Evolutionary conservation across 2,797 vertebrate genomes (phyloP).

Genomic region (Lates japonicus): DNA sequence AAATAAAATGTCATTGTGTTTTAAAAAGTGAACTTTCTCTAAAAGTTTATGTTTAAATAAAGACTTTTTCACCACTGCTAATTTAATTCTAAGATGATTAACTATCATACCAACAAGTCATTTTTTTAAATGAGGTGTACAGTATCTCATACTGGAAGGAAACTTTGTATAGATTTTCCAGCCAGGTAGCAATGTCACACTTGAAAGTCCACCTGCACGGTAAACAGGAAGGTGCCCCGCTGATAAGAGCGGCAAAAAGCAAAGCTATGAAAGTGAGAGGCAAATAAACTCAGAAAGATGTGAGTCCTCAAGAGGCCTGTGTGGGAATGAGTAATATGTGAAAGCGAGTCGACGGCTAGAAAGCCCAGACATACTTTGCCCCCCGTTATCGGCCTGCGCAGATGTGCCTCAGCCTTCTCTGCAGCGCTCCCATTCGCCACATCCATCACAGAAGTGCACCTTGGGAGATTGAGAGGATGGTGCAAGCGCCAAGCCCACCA

Average conservation of each 20-base stretch:
- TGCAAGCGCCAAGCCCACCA: slow-evolving; percentile 81
- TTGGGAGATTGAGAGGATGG: slow-evolving; percentile 82
- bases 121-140: slow-evolving; percentile 7
- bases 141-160: not conserved
- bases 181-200: slow-evolving; percentile 61
- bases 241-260: slow-evolving; percentile 59
- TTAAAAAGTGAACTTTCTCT: not conserved
- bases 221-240: slow-evolving; percentile 58
- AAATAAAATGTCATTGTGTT: not conserved
- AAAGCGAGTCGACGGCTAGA: slow-evolving; percentile 54
- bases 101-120: not conserved
- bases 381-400: slow-evolving; percentile 82
- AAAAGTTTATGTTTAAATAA: slow-evolving; percentile 15
- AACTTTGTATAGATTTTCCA: slow-evolving; percentile 29
- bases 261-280: slow-evolving; percentile 71
- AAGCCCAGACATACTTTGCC: slow-evolving; percentile 79
- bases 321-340: no score
- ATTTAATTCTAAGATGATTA: slow-evolving; percentile 30
- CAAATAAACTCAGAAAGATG: slow-evolving; percentile 65
- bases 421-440: slow-evolving; percentile 78
- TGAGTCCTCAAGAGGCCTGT: slow-evolving; percentile 9
- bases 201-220: slow-evolving; percentile 47
- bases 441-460: slow-evolving; percentile 86
- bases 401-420: slow-evolving; percentile 81
- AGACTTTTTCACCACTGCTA: slow-evolving; percentile 2